Percentiles rank a stretch among this genome's conserved stretches.
These are phyloP conservation scores for Plebejus anna DNA, from an alignment of 2,888 invertebrate species.

Conservation along the genomic window DNA sequence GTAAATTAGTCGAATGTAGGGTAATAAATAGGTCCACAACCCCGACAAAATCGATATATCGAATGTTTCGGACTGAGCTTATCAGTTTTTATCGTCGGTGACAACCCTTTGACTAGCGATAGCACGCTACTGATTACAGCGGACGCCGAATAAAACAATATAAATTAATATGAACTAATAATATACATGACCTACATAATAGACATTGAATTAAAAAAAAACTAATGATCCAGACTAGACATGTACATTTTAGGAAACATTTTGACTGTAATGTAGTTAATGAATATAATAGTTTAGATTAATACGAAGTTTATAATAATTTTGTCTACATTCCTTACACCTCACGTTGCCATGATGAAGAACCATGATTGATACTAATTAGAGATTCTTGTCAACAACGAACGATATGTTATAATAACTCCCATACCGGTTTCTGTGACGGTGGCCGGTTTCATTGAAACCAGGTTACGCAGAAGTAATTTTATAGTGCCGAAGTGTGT, in stretches of 20 bases:
- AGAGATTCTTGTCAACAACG: no score
- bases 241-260: neutral
- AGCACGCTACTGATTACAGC: slow-evolving; percentile 66
- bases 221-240: neutral
- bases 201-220: neutral
- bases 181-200: neutral
- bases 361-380: neutral
- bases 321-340: neutral
- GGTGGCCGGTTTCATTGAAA: no score
- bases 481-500: no score
- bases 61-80: slow-evolving; percentile 56
- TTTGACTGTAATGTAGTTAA: no score
- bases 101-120: slow-evolving; percentile 58
- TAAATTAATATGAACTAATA: slow-evolving; percentile 31
- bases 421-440: no score
- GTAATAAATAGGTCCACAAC: slow-evolving; percentile 35
- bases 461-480: no score
- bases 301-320: neutral
- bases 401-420: no score
- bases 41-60: slow-evolving; percentile 63
- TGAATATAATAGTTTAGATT: neutral
- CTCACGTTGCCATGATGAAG: no score
- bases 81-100: slow-evolving; percentile 64
- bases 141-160: slow-evolving; percentile 44
- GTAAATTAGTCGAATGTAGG: slow-evolving; percentile 34